These are phyloP conservation scores for Branchellion lobata DNA, from an alignment of 2,888 invertebrate species.

Conservation along the genomic window DNA sequence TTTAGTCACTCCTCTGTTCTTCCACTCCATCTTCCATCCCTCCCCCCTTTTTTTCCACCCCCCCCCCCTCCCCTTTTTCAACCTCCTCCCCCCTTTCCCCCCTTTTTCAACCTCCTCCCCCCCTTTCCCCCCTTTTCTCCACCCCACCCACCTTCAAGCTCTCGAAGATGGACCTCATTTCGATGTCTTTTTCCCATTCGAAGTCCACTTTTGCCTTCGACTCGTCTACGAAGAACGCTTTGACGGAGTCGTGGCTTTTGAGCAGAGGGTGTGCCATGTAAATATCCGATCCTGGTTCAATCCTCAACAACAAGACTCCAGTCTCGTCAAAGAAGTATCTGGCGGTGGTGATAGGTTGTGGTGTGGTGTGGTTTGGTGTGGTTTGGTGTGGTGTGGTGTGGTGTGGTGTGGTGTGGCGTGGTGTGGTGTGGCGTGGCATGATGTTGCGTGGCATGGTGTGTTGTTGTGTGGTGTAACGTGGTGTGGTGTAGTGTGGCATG, in stretches of 20 bases:
- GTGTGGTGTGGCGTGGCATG: too few species aligned
- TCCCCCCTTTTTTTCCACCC: conserved; percentile 1
- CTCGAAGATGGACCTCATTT: conserved; percentile 16
- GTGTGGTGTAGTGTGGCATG: too few species aligned
- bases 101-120: neutral
- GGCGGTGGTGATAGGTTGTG: neutral
- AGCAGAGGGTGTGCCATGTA: neutral
- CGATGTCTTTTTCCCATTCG: conserved; percentile 31
- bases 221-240: neutral
- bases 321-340: conserved; percentile 24
- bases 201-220: neutral
- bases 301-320: conserved; percentile 17
- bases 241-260: neutral
- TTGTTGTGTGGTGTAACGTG: too few species aligned
- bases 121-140: neutral
- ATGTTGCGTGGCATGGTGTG: too few species aligned
- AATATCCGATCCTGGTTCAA: conserved; percentile 7
- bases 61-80: neutral
- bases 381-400: too few species aligned
- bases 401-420: too few species aligned
- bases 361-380: too few species aligned
- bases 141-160: conserved; percentile 11
- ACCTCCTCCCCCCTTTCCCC: neutral
- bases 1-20: too few species aligned
- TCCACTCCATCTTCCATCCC: too few species aligned